A percentile compares a stretch with the other conserved stretches of the same genome.
Evolutionary conservation across 2,888 invertebrate species (phyloP).

Genomic region (Lepidochitona cinerea): DNA sequence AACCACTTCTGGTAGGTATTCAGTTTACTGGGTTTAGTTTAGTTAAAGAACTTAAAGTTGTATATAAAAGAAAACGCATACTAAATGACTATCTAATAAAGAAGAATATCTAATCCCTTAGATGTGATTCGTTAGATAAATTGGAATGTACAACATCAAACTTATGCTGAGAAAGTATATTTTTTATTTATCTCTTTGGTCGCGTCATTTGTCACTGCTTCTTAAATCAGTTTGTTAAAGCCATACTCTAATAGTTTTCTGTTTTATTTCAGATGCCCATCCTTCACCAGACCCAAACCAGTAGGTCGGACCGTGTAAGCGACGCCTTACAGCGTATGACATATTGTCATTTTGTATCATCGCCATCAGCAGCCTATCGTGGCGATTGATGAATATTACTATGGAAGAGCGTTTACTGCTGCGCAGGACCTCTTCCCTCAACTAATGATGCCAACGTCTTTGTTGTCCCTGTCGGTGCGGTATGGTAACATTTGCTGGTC

Average conservation of each 20-base stretch:
- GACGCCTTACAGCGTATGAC: conserved; percentile 60
- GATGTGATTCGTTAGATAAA: no score
- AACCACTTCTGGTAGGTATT: conserved; percentile 48
- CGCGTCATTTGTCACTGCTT: no score
- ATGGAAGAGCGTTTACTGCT: not conserved
- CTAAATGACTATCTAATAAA: no score
- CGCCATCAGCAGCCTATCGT: not conserved
- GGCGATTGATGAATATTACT: not conserved
- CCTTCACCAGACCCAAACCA: conserved; percentile 2
- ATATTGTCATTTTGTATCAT: conserved; percentile 56
- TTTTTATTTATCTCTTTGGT: no score
- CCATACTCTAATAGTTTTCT: no score
- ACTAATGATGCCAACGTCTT: not conserved
- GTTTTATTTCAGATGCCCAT: not conserved
- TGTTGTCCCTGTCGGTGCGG: not conserved
- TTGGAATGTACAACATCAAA: no score
- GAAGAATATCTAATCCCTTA: no score
- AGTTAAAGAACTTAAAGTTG: no score
- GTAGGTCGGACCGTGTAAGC: conserved; percentile 41
- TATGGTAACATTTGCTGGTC: not conserved
- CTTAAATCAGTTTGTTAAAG: no score
- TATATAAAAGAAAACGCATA: no score
- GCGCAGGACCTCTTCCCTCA: not conserved
- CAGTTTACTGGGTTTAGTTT: no score
- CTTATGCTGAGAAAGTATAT: no score